These are phyloP conservation scores for Zingel zingel DNA, from an alignment of 2,113 vertebrate genomes.

Conservation along the genomic window DNA sequence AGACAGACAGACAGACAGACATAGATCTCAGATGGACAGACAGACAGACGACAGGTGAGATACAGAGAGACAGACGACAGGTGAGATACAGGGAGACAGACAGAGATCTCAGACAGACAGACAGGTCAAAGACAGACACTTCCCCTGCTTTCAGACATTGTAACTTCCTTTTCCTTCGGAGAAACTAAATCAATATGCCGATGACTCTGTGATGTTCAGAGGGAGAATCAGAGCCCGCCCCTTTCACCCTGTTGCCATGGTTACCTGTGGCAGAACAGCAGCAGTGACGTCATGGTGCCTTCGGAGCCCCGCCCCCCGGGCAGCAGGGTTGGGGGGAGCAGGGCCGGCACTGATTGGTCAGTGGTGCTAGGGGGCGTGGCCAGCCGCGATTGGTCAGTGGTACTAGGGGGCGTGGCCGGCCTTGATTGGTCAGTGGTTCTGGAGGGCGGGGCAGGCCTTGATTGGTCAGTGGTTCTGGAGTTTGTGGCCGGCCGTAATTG, in stretches of 20 bases:
- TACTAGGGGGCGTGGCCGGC: background rate
- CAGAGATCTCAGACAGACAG: too few species aligned
- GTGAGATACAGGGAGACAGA: too few species aligned
- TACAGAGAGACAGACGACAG: too few species aligned
- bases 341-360: background rate
- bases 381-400: background rate
- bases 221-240: too few species aligned
- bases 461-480: background rate
- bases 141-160: too few species aligned
- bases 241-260: background rate
- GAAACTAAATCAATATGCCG: too few species aligned
- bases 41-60: too few species aligned
- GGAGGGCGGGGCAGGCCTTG: background rate
- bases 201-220: too few species aligned
- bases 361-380: background rate
- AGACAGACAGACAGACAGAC: background rate
- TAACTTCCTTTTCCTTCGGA: too few species aligned
- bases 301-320: slow-evolving; percentile 35
- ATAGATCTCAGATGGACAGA: too few species aligned
- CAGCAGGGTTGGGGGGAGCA: background rate
- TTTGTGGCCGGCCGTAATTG: background rate
- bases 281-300: slow-evolving; percentile 52
- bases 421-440: too few species aligned
- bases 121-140: too few species aligned
- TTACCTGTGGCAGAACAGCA: slow-evolving; percentile 71